A percentile compares a stretch with the other conserved stretches of the same genome.
These are phyloP conservation scores for Heliconius sara DNA, from an alignment of 2,888 invertebrate species.

Conservation along the genomic window DNA sequence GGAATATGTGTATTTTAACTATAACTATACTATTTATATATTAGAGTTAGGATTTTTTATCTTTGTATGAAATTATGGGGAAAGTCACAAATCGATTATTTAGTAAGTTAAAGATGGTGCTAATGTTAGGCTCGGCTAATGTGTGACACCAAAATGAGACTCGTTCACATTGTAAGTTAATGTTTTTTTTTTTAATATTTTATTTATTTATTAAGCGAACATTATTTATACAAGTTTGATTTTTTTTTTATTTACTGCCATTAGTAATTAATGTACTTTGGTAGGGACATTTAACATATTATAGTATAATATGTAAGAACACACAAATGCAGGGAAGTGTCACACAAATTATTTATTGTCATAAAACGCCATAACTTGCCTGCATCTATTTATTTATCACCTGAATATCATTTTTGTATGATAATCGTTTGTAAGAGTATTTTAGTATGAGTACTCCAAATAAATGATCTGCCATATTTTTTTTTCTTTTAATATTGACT, in stretches of 20 bases:
- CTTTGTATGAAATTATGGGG: conserved; percentile 82
- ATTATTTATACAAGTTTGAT: conserved; percentile 79
- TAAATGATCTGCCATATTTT: conserved; percentile 84
- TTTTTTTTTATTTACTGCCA: conserved; percentile 80
- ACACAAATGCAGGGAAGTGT: conserved; percentile 79
- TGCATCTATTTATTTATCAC: conserved; percentile 81
- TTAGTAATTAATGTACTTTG: conserved; percentile 75
- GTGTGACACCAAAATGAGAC: conserved; percentile 83
- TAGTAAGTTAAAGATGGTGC: conserved; percentile 81
- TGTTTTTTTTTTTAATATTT: conserved; percentile 74
- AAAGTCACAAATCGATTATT: conserved; percentile 82
- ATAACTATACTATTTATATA: conserved; percentile 80
- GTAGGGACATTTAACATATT: conserved; percentile 61
- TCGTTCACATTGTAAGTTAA: conserved; percentile 77
- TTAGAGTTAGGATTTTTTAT: conserved; percentile 83
- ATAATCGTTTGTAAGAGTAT: conserved; percentile 79
- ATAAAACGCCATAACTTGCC: conserved; percentile 83
- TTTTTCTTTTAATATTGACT: conserved; percentile 81
- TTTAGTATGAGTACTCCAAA: conserved; percentile 78
- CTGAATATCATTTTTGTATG: conserved; percentile 69
- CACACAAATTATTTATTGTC: conserved; percentile 78
- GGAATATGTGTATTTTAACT: conserved; percentile 75
- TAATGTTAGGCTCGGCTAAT: conserved; percentile 83
- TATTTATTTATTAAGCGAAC: conserved; percentile 78
- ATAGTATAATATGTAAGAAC: conserved; percentile 57